Percentiles rank a stretch among this genome's conserved stretches.
These are phyloP conservation scores for Eupeodes luniger DNA, from an alignment of 2,888 invertebrate genomes.

Conservation along the genomic window DNA sequence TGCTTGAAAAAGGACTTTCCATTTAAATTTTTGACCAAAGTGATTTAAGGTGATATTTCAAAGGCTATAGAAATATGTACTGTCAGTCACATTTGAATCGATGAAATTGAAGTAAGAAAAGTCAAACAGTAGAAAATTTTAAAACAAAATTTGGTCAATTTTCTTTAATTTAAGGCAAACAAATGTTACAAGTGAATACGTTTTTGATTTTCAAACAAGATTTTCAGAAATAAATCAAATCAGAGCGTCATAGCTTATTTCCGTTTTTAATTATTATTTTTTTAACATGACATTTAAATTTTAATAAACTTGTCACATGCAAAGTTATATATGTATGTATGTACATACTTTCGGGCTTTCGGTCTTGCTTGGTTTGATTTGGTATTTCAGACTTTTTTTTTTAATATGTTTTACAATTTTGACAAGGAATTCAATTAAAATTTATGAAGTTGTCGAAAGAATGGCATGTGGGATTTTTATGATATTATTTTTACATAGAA, in stretches of 20 bases:
- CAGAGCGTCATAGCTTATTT: neutral
- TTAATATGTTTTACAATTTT: conserved; percentile 2
- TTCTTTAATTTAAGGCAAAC: neutral
- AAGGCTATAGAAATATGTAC: neutral
- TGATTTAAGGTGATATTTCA: conserved; percentile 1
- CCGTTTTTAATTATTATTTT: neutral
- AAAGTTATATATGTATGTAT: neutral
- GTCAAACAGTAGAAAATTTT: neutral
- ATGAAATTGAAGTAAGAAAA: too few relatives aligned
- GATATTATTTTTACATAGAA: conserved; percentile 9
- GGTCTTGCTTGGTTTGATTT: too few relatives aligned
- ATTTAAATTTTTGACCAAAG: conserved; percentile 30
- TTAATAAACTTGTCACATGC: conserved; percentile 38
- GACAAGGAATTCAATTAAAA: conserved; percentile 18
- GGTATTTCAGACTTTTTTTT: neutral
- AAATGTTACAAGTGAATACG: neutral
- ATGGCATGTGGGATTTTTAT: conserved; percentile 16
- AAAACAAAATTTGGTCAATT: conserved; percentile 8
- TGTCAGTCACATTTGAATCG: neutral
- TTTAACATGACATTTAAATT: conserved; percentile 11
- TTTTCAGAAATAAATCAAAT: neutral
- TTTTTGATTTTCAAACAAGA: too few relatives aligned
- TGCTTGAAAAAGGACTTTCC: conserved; percentile 5
- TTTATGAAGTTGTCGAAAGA: conserved; percentile 13
- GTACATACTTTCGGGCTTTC: too few relatives aligned